Percentiles rank a stretch among this genome's conserved stretches.
These are phyloP conservation scores for Oncorhynchus tshawytscha DNA, from an alignment of 2,113 vertebrate species.

Conservation along the genomic window DNA sequence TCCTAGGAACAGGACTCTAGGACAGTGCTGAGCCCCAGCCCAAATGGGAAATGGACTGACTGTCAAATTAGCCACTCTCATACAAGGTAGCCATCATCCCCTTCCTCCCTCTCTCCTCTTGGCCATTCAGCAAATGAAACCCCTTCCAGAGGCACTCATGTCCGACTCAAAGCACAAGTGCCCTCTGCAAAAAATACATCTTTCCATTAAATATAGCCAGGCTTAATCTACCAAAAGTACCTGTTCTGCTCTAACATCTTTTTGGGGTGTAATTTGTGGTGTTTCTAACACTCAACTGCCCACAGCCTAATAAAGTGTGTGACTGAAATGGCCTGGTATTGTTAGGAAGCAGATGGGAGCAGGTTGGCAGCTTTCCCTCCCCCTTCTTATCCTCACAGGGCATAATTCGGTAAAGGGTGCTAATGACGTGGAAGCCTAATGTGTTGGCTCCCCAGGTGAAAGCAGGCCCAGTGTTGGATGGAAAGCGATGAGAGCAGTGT, in stretches of 20 bases:
- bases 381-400: conserved; percentile 1
- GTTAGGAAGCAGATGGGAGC: conserved; percentile 12
- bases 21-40: background rate
- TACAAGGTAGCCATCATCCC: conserved; percentile 1
- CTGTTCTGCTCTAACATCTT: conserved; percentile 1
- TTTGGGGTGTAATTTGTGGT: conserved; percentile 1
- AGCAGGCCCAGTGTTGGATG: background rate
- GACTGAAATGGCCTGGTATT: conserved; percentile 8
- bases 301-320: background rate
- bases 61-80: background rate
- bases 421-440: conserved; percentile 14
- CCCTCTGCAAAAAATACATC: conserved; percentile 12
- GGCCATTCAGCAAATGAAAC: conserved; percentile 32
- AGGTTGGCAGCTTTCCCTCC: conserved; percentile 17
- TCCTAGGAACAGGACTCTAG: background rate
- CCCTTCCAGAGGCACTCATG: conserved; percentile 31
- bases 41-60: conserved; percentile 1
- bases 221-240: conserved; percentile 4
- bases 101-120: conserved; percentile 26
- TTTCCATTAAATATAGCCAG: background rate
- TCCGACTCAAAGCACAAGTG: conserved; percentile 36
- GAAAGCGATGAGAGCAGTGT: background rate
- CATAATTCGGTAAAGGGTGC: conserved; percentile 24
- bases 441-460: conserved; percentile 13
- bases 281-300: conserved; percentile 8